A percentile compares a stretch with the other conserved stretches of the same genome.
phyloP scores from a whole-genome alignment of 35 echinoderm and acorn worm species.

The Amphiura filiformis region DNA sequence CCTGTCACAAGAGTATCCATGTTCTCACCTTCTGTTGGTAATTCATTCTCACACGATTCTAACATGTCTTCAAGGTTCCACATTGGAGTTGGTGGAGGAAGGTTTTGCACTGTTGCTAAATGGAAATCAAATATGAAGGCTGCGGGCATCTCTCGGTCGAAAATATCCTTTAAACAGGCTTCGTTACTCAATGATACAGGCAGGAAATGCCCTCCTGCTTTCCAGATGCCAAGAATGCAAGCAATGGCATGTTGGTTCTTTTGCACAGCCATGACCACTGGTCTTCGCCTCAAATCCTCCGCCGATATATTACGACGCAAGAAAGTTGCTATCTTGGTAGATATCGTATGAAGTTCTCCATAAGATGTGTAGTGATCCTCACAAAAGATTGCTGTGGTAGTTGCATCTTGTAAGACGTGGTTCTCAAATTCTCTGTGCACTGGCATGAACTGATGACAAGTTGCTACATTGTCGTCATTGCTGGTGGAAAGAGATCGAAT shows the following conservation, averaged over 20 bases:
- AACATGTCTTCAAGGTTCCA: conserved; percentile 1
- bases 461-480: not conserved
- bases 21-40: too few species aligned
- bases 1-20: too few species aligned
- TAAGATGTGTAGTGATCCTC: not conserved
- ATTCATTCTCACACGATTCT: not conserved
- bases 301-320: not conserved
- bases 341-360: not conserved
- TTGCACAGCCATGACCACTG: not conserved
- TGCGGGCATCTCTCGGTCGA: not conserved
- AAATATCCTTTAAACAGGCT: not conserved
- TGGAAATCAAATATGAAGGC: not conserved
- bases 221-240: conserved; percentile 4
- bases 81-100: not conserved
- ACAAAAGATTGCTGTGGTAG: not conserved
- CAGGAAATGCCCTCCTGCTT: conserved; percentile 22
- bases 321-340: not conserved
- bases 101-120: not conserved
- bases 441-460: not conserved
- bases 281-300: not conserved
- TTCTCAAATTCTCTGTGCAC: conserved; percentile 13
- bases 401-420: not conserved
- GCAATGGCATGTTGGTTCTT: not conserved
- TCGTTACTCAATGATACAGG: conserved; percentile 14
- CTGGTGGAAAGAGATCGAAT: not conserved